phyloP scores from a whole-genome alignment of 2,888 invertebrate species.

The Ellobium chinense region DNA sequence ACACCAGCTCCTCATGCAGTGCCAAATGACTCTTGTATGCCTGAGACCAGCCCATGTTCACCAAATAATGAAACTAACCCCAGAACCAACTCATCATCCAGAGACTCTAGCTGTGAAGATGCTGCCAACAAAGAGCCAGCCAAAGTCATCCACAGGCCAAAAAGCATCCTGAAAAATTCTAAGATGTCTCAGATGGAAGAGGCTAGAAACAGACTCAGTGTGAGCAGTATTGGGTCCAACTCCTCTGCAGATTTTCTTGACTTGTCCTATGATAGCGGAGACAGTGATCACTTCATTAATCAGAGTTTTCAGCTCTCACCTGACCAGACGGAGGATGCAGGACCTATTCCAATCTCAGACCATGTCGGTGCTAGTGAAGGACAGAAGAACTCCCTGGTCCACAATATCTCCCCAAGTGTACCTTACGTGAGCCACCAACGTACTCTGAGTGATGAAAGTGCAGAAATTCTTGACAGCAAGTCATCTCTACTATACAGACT shows the following conservation, averaged over 20 bases:
- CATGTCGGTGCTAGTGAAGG: neutral
- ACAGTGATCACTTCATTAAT: slow-evolving; percentile 59
- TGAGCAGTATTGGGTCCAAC: slow-evolving; percentile 74
- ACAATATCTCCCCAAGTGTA: neutral
- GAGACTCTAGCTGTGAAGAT: neutral
- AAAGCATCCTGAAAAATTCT: slow-evolving; percentile 69
- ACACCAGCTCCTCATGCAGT: neutral
- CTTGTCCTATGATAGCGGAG: slow-evolving; percentile 75
- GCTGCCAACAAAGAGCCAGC: neutral
- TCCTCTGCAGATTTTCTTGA: slow-evolving; percentile 76
- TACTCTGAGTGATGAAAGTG: slow-evolving; percentile 21
- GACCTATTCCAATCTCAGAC: neutral
- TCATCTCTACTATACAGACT: neutral
- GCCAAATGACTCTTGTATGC: neutral
- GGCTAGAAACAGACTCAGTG: slow-evolving; percentile 70
- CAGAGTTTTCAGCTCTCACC: neutral
- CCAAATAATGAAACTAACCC: neutral
- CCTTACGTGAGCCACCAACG: neutral
- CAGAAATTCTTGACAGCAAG: neutral
- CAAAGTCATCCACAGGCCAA: slow-evolving; percentile 59
- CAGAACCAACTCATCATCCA: neutral
- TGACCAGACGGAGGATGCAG: neutral
- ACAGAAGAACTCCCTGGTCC: neutral
- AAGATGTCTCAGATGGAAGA: slow-evolving; percentile 51
- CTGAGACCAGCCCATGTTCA: neutral